Evolutionary conservation across 2,113 vertebrate genomes (phyloP).

Genomic region (Isichthys henryi): DNA sequence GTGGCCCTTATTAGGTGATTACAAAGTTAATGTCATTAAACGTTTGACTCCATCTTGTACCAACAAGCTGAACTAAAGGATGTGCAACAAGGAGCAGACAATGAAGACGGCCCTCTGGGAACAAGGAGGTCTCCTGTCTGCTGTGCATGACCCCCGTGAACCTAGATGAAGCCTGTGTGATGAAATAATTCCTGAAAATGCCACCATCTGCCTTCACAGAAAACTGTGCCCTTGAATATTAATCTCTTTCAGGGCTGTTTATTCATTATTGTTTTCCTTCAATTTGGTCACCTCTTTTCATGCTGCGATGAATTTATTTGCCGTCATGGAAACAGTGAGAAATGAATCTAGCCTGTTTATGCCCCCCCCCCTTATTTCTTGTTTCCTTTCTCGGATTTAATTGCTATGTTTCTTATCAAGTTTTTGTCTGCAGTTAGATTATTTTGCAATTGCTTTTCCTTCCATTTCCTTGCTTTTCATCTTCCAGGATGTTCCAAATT

Average conservation of each 20-base stretch:
- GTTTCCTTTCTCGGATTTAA: slow-evolving; percentile 23
- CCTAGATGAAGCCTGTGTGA: background rate
- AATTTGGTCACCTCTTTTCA: slow-evolving; percentile 12
- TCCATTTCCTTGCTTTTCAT: slow-evolving; percentile 13
- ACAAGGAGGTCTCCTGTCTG: background rate
- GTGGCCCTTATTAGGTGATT: background rate
- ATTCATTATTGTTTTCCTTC: slow-evolving; percentile 14
- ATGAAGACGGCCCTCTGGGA: background rate
- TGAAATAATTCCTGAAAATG: slow-evolving; percentile 10
- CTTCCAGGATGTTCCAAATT: background rate
- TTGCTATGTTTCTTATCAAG: slow-evolving; percentile 21
- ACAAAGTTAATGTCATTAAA: background rate
- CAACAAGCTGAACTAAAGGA: background rate
- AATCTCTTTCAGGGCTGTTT: slow-evolving; percentile 14
- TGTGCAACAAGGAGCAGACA: background rate
- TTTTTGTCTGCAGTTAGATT: slow-evolving; percentile 23
- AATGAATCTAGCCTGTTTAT: slow-evolving; percentile 15
- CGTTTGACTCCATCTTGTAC: background rate
- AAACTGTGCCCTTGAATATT: slow-evolving; percentile 9
- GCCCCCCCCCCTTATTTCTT: background rate
- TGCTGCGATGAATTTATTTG: slow-evolving; percentile 14
- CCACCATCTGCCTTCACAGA: slow-evolving; percentile 10
- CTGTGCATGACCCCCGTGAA: background rate
- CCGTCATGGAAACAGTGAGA: slow-evolving; percentile 23
- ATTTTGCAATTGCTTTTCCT: slow-evolving; percentile 18